Conservation (phyloP, 2,888 invertebrate species). For the Corythucha ciliata region DNA sequence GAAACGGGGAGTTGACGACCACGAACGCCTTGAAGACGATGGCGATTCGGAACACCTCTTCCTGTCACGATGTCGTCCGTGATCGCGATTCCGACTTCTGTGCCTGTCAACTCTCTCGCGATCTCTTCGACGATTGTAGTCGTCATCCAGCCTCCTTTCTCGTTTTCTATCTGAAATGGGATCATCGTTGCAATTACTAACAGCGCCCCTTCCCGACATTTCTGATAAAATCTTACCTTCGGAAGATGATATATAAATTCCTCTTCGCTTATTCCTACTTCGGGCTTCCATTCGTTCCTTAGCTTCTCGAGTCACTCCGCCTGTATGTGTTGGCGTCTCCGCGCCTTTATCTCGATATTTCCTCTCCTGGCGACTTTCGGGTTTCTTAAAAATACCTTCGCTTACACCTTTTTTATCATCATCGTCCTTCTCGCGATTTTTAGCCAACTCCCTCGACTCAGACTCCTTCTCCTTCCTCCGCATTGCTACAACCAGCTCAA, state of each 20-base stretch:
- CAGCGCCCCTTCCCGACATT: too few relatives aligned
- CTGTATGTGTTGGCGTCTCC: constrained; percentile 91
- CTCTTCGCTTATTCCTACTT: too few relatives aligned
- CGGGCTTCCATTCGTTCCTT: constrained; percentile 33
- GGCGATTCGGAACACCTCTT: constrained; percentile 10
- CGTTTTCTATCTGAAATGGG: constrained; percentile 30
- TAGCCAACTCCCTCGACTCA: constrained; percentile 36
- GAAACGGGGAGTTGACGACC: constrained; percentile 45
- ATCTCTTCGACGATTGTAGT: constrained; percentile 40
- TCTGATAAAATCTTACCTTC: background rate
- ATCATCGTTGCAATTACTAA: constrained; percentile 20
- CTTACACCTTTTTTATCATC: constrained; percentile 38
- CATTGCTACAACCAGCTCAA: constrained; percentile 33
- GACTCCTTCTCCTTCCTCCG: constrained; percentile 40
- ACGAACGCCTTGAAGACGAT: constrained; percentile 10
- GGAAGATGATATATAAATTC: background rate
- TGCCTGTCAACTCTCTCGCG: constrained; percentile 39
- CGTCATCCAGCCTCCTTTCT: constrained; percentile 43
- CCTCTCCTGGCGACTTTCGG: constrained; percentile 39
- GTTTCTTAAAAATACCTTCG: constrained; percentile 23
- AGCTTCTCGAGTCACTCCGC: constrained; percentile 76
- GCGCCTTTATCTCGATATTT: constrained; percentile 69
- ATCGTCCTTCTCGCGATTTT: constrained; percentile 42
- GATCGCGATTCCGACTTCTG: constrained; percentile 35
- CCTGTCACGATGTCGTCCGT: constrained; percentile 37